Conservation (phyloP, 2,888 invertebrate species). For the Caradrina clavipalpis region DNA sequence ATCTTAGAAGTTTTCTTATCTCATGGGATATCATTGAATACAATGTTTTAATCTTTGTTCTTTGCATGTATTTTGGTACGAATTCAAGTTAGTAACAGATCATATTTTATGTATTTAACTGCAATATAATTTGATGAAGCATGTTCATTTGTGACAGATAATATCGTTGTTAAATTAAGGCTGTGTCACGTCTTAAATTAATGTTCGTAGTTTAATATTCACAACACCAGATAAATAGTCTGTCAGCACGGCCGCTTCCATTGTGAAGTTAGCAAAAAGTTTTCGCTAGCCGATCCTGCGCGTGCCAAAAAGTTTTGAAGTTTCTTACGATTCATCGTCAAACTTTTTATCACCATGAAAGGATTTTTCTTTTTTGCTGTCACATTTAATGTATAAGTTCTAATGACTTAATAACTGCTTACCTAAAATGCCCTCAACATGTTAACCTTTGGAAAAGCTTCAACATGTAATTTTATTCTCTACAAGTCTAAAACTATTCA, state of each 20-base stretch:
- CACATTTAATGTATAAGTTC: background rate
- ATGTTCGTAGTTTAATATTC: conserved; percentile 36
- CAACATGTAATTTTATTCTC: background rate
- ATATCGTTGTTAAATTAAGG: conserved; percentile 16
- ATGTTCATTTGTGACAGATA: conserved; percentile 12
- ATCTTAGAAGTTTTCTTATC: conserved; percentile 33
- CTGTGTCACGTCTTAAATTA: conserved; percentile 22
- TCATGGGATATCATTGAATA: background rate
- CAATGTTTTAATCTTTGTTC: conserved; percentile 18
- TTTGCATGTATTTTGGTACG: conserved; percentile 22
- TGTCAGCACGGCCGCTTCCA: conserved; percentile 36
- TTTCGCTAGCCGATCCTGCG: conserved; percentile 45
- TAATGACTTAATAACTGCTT: background rate
- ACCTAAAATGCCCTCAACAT: background rate
- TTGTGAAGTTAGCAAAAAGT: conserved; percentile 56
- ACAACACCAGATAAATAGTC: conserved; percentile 51
- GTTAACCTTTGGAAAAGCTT: background rate
- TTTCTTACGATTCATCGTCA: conserved; percentile 38
- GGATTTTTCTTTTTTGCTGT: conserved; percentile 31
- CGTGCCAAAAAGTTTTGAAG: conserved; percentile 60
- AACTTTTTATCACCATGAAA: conserved; percentile 48
- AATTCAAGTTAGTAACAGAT: conserved; percentile 13
- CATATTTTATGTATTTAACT: conserved; percentile 24
- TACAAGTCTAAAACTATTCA: conserved; percentile 3
- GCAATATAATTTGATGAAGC: conserved; percentile 18